These are phyloP conservation scores for Synanthedon myopaeformis DNA, from an alignment of 2,888 invertebrate species.

Conservation along the genomic window DNA sequence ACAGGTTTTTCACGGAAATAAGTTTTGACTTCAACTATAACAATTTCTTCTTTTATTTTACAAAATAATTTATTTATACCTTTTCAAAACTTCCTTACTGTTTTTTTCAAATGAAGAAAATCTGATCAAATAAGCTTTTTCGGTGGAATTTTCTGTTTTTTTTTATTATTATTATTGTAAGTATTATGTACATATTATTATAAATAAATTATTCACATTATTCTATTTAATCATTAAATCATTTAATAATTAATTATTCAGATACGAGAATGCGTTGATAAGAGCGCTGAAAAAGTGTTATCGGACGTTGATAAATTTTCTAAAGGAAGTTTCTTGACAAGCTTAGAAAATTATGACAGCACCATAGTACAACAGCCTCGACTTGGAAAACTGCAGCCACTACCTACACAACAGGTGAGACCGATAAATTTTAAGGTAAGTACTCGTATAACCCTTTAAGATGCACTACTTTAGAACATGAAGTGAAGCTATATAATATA, in stretches of 20 bases:
- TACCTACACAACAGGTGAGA: conserved; percentile 32
- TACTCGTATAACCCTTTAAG: neutral
- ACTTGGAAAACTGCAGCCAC: conserved; percentile 29
- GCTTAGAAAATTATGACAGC: conserved; percentile 16
- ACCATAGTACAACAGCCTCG: conserved; percentile 16
- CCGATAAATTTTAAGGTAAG: neutral
- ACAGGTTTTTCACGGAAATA: too few relatives aligned
- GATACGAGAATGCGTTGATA: conserved; percentile 47
- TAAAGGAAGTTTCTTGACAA: conserved; percentile 14
- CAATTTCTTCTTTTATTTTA: too few relatives aligned
- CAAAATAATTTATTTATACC: too few relatives aligned
- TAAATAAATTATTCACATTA: too few relatives aligned
- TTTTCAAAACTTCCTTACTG: too few relatives aligned
- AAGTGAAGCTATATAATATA: too few relatives aligned
- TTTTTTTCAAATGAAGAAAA: neutral
- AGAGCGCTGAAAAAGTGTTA: conserved; percentile 36
- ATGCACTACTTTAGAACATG: too few relatives aligned
- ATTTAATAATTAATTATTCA: conserved; percentile 9
- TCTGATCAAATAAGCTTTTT: neutral
- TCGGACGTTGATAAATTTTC: conserved; percentile 16
- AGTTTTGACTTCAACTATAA: too few relatives aligned
- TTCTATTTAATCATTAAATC: neutral
- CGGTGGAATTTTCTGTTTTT: too few relatives aligned
- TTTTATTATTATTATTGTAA: too few relatives aligned
- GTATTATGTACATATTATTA: too few relatives aligned